Evolutionary conservation across 2,113 vertebrate species (phyloP), one percentile per base, ranked within the genome.

Genomic region (Hemiprocne comata): DNA sequence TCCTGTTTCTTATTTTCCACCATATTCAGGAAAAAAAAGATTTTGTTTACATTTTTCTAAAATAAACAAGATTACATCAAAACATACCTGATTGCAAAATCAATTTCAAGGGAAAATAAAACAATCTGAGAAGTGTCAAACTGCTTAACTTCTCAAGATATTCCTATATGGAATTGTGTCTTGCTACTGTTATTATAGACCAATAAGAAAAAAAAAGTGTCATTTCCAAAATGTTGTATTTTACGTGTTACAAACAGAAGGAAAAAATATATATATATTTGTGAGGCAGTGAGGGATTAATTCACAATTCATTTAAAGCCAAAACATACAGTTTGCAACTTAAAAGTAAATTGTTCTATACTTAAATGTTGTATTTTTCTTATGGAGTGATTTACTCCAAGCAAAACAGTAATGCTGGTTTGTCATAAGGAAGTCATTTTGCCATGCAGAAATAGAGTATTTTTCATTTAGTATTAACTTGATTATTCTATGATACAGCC

Each of bases 381-480:
- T 95, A 82, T 81, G 75, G 91, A 92, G 31, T 93, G 58, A 67
- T 80, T 90, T 95, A 95, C 93, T 90, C 82, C 82, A 94, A 95
- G 87, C 79, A 79, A 95, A 96, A 95, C 80, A 88, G 91, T 80
- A 89, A 78, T 84, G 72, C 79, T 93, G 88, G 74, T 96, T 97
- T 95, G 78, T 97, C 74, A 93, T 70, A 73, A 90, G 81, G 64
- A 94, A 95, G n/a, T 38, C 85, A 91, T 93, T 97, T 92, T 95
- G 60, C 74, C 71, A 51, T 74, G 28, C 73, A 70, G 82, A 84
- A 85, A 86, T 80, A 38, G 51, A 65, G 29, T 62, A 65, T 84
- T 85, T 97, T 97, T 96, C 67, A 64, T 93, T 91, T 95, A 95
- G 89, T 85, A 57, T 90, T 93, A 79, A 82, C 93, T 82, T 94